Evolutionary conservation across 1,140 invertebrate genomes (phyloP).

Genomic region (Neodiprion virginianus): DNA sequence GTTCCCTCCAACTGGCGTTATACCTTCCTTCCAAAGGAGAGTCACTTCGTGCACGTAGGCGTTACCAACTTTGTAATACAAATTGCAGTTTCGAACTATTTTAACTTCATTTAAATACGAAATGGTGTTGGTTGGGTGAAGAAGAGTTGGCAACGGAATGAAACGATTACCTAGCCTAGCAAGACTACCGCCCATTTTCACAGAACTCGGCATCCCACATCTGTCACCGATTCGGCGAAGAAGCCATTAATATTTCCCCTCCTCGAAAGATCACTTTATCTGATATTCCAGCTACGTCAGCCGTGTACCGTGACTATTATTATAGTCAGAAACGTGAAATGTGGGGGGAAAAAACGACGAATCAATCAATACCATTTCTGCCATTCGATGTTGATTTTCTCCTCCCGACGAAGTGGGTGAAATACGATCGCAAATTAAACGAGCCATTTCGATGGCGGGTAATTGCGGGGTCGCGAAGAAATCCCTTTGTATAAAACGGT

Average conservation of each 20-base stretch:
- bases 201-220: not conserved
- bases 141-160: not conserved
- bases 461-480: not conserved
- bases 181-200: not conserved
- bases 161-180: not conserved
- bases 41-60: not conserved
- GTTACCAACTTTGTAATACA: conserved; percentile 41
- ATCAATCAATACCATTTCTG: too few species aligned
- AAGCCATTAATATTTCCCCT: not conserved
- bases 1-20: too few species aligned
- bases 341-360: too few species aligned
- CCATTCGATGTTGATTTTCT: too few species aligned
- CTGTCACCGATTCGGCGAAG: not conserved
- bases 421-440: too few species aligned
- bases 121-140: conserved; percentile 37
- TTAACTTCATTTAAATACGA: conserved; percentile 54
- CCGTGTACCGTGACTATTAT: too few species aligned
- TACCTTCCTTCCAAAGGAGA: conserved; percentile 19
- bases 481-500: not conserved
- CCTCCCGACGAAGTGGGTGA: too few species aligned
- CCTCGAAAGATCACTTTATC: not conserved
- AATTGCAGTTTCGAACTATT: conserved; percentile 54
- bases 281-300: too few species aligned
- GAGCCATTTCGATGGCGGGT: too few species aligned
- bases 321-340: too few species aligned